These are phyloP conservation scores for Dryobotodes eremita DNA, from an alignment of 2,888 invertebrate genomes.

Conservation along the genomic window DNA sequence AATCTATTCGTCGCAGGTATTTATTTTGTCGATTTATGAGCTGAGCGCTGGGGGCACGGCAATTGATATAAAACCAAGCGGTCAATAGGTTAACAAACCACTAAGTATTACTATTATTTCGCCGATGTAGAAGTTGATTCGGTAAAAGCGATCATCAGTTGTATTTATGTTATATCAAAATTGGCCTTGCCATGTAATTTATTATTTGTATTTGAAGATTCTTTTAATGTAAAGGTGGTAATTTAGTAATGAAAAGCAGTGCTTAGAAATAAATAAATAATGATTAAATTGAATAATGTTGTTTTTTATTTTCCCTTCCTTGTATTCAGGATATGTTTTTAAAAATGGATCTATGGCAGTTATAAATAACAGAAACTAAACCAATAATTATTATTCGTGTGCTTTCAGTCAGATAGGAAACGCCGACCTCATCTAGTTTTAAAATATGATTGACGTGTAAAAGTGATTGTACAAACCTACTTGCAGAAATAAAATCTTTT, in stretches of 20 bases:
- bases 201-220: constrained; percentile 76
- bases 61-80: not conserved
- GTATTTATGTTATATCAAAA: constrained; percentile 68
- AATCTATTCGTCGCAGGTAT: not conserved
- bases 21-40: not conserved
- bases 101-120: constrained; percentile 59
- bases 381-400: too few species aligned
- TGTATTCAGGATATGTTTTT: not conserved
- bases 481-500: too few species aligned
- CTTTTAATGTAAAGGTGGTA: constrained; percentile 80
- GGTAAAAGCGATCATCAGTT: constrained; percentile 63
- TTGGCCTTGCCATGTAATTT: constrained; percentile 87
- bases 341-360: not conserved
- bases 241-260: constrained; percentile 85
- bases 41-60: not conserved
- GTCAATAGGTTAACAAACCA: constrained; percentile 20
- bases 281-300: constrained; percentile 62
- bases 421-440: too few species aligned
- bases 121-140: constrained; percentile 42
- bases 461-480: too few species aligned
- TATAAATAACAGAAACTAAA: not conserved
- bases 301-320: constrained; percentile 51
- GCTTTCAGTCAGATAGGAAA: too few species aligned
- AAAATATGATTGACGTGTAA: too few species aligned
- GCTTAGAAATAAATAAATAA: constrained; percentile 85